Conservation (phyloP, 2,888 invertebrate genomes). For the Epistrophe grossulariae region DNA sequence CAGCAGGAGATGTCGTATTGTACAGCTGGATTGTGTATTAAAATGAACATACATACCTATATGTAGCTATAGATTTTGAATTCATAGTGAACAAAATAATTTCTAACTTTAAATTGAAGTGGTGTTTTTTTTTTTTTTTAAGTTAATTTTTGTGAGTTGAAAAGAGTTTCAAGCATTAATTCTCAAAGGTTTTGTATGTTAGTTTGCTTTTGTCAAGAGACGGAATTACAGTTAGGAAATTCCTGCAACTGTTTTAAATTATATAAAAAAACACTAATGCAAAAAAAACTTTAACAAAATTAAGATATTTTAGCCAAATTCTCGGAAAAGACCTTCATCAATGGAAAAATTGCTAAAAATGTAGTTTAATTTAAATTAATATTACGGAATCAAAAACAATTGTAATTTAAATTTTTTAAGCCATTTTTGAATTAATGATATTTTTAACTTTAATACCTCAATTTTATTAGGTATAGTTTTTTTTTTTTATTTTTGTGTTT, state of each 20-base stretch:
- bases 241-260: background rate
- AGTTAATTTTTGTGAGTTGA: background rate
- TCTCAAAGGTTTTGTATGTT: background rate
- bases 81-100: constrained; percentile 45
- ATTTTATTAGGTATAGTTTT: no score
- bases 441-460: no score
- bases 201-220: background rate
- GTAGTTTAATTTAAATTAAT: no score
- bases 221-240: background rate
- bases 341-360: no score
- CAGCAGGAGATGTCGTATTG: background rate
- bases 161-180: background rate
- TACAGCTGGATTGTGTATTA: constrained; percentile 15
- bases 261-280: no score
- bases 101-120: constrained; percentile 54
- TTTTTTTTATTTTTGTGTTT: no score
- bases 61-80: background rate
- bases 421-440: no score
- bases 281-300: no score
- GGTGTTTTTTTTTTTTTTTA: constrained; percentile 11
- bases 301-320: no score
- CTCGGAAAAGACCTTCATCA: no score
- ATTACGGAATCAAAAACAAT: no score
- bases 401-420: no score
- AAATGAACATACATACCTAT: background rate